Conservation (phyloP, 1,140 invertebrate species). For the Eriosoma lanigerum region DNA sequence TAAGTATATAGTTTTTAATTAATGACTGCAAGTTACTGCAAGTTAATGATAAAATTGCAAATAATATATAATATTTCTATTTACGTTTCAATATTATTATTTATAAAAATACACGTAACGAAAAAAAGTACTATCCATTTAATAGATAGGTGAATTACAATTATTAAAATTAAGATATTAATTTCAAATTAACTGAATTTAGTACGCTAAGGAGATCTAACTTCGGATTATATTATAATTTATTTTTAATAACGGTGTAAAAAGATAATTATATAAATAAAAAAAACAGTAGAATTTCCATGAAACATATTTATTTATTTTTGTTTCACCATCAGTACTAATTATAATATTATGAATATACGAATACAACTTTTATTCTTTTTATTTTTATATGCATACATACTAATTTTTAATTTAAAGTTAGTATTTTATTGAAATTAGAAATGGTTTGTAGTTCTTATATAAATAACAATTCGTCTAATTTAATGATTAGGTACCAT, state of each 20-base stretch:
- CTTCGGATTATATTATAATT: constrained; percentile 7
- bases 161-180: no score
- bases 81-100: no score
- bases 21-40: no score
- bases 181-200: not conserved
- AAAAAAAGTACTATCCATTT: no score
- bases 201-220: not conserved
- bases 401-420: no score
- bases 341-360: not conserved
- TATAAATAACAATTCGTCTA: not conserved
- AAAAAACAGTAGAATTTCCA: not conserved
- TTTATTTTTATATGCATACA: not conserved
- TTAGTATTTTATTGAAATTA: not conserved
- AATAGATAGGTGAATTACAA: no score
- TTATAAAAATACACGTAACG: no score
- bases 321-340: not conserved
- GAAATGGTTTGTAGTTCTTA: not conserved
- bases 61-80: no score
- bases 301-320: not conserved
- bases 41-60: no score
- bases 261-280: not conserved
- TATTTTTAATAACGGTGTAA: constrained; percentile 16
- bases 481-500: no score
- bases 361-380: not conserved
- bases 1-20: no score